These are phyloP conservation scores for Lagorchestes hirsutus DNA, from an alignment of 2,797 vertebrate genomes.

Conservation along the genomic window DNA sequence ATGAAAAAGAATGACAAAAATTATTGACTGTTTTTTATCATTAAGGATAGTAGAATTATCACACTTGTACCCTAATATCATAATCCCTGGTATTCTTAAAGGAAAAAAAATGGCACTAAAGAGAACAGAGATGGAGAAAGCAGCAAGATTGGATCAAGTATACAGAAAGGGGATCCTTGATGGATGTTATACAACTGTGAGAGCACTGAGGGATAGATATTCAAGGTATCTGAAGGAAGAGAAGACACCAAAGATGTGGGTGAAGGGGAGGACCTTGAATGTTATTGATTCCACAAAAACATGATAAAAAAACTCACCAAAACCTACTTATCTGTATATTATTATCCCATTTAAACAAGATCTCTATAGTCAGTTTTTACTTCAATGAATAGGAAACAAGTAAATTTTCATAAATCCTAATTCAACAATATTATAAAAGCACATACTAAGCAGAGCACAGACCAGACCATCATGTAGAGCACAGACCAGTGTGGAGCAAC, in stretches of 20 bases:
- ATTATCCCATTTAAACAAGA: neutral
- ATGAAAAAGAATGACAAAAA: neutral
- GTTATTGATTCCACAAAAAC: neutral
- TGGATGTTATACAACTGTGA: neutral
- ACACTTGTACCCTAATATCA: neutral
- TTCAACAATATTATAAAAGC: neutral
- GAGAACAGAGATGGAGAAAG: neutral
- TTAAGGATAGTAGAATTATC: neutral
- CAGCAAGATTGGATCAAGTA: neutral
- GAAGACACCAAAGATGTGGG: neutral
- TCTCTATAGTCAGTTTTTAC: neutral
- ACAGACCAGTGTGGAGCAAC: too few relatives aligned
- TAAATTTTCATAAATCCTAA: neutral
- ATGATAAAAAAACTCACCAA: neutral
- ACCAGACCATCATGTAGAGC: too few relatives aligned
- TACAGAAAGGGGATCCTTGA: neutral
- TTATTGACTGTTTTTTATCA: neutral
- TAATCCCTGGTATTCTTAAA: neutral
- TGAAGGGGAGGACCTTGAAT: neutral
- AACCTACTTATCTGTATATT: neutral
- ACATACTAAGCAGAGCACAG: too few relatives aligned
- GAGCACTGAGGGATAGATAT: too few relatives aligned
- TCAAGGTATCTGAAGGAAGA: neutral
- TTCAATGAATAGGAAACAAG: neutral
- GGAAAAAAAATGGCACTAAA: neutral